These are phyloP conservation scores for Botia kubotai DNA, from an alignment of 2,797 vertebrate genomes.

Conservation along the genomic window DNA sequence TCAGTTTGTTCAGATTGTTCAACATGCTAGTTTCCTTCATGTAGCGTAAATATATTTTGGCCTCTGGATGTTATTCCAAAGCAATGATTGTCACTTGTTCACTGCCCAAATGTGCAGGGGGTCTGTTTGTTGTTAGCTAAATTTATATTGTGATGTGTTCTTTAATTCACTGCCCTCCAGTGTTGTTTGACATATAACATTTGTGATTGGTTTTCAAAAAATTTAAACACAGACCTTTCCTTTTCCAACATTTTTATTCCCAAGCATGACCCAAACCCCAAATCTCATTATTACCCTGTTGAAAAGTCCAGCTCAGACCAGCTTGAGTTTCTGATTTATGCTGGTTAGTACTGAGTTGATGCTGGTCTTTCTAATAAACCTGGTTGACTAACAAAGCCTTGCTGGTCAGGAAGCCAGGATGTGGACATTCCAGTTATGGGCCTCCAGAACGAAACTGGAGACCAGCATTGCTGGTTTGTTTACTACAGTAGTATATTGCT, in stretches of 20 bases:
- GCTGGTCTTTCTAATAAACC: too few species aligned
- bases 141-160: background rate
- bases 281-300: too few species aligned
- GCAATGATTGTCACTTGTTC: background rate
- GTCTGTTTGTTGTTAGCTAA: background rate
- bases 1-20: background rate
- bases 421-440: too few species aligned
- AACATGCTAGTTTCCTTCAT: background rate
- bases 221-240: background rate
- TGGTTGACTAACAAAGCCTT: too few species aligned
- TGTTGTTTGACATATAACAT: background rate
- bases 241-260: background rate
- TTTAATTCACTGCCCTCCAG: background rate
- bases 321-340: too few species aligned
- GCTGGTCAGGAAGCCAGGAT: background rate
- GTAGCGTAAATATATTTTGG: background rate
- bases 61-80: background rate
- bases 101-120: background rate
- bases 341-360: too few species aligned
- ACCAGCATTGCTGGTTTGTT: background rate
- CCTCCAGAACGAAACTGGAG: too few species aligned
- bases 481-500: background rate
- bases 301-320: too few species aligned
- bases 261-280: too few species aligned
- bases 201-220: background rate